Conservation (phyloP, 2,113 vertebrate genomes). For the Falco punctatus region DNA sequence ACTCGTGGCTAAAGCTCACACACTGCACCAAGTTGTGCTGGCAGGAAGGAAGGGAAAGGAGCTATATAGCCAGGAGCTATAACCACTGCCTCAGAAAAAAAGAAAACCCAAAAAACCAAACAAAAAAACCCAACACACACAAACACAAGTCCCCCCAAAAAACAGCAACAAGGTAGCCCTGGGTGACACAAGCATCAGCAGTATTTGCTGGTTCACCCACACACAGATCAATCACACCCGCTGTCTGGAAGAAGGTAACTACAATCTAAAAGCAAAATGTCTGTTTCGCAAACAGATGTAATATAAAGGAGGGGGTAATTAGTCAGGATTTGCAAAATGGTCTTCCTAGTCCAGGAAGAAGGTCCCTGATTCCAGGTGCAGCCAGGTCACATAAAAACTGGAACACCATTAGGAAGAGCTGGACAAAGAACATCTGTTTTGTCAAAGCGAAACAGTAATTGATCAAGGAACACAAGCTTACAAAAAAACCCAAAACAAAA, state of each 20-base stretch:
- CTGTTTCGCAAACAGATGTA: neutral
- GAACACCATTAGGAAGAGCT: neutral
- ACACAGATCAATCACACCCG: neutral
- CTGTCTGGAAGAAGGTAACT: neutral
- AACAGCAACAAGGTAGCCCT: neutral
- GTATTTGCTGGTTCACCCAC: neutral
- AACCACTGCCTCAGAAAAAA: neutral
- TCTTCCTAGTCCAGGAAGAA: neutral
- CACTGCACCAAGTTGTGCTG: neutral
- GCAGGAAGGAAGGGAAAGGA: neutral
- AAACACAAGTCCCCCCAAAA: neutral
- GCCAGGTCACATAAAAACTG: neutral
- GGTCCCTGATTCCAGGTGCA: neutral
- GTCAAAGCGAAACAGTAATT: neutral
- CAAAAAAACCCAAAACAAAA: neutral
- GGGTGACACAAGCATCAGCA: neutral
- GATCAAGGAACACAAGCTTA: neutral
- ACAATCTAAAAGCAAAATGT: neutral
- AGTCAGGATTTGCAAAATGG: neutral
- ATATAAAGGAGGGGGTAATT: neutral
- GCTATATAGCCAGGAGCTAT: neutral
- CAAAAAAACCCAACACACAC: neutral
- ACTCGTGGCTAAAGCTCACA: neutral
- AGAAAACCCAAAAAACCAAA: too few relatives aligned
- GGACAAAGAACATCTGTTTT: neutral